These are phyloP conservation scores for Molossus alvarezi DNA, from an alignment of 2,797 vertebrate species.

Conservation along the genomic window DNA sequence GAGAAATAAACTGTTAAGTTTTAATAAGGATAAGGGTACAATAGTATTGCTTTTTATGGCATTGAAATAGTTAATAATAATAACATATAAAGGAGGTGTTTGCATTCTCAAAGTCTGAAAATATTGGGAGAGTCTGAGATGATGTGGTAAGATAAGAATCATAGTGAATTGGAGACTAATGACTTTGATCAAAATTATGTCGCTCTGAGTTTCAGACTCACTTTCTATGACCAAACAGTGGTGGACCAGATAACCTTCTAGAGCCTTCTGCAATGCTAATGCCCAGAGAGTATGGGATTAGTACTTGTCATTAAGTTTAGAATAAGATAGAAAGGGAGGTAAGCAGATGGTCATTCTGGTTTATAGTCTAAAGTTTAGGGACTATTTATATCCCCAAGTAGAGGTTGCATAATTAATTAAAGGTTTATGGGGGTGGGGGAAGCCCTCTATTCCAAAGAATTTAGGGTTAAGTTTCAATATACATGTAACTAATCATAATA, in stretches of 20 bases:
- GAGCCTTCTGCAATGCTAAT: neutral
- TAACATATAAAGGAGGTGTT: neutral
- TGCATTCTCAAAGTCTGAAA: slow-evolving; percentile 29
- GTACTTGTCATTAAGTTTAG: neutral
- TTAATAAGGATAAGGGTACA: neutral
- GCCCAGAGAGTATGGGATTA: neutral
- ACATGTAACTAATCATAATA: neutral
- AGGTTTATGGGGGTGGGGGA: neutral
- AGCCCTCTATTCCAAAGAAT: neutral
- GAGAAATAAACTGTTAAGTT: neutral
- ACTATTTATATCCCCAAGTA: neutral
- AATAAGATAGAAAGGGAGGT: neutral
- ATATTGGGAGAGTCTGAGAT: neutral
- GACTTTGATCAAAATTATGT: neutral
- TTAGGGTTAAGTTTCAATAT: neutral
- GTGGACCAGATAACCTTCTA: neutral
- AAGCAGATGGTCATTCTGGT: neutral
- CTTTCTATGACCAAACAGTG: neutral
- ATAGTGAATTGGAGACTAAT: neutral
- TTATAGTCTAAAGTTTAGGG: slow-evolving; percentile 13
- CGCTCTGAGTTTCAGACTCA: neutral
- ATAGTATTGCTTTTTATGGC: neutral
- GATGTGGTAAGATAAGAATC: neutral
- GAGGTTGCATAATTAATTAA: neutral
- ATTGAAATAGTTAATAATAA: slow-evolving; percentile 4